Base-by-base conservation (phyloP, 2,113 vertebrate genomes). In the Dermatemys mawii region DNA sequence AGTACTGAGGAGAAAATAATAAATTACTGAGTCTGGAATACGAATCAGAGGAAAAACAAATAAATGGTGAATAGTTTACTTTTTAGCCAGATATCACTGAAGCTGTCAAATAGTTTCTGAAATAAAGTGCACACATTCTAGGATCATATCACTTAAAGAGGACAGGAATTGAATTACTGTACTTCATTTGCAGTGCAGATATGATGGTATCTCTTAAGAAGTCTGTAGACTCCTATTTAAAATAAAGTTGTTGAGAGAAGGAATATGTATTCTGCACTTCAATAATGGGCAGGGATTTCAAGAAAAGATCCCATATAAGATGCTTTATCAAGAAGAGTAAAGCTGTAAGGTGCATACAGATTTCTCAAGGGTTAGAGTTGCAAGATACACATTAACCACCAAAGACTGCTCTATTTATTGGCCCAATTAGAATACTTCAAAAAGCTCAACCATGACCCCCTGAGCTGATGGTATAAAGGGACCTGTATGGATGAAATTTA, bases 151-250 rank as follows among this genome's bases (percentile, higher is more conserved):
- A 2, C 32, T 67, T 75, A 12, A 38, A 11, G 53, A 63, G 13
- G 11, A 35, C 1, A 54, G 0, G 0, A 2, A 48, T 73, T 51
- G 70, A 83, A 63, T 60, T 32, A 22, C 3, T 80, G 1, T 46
- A 11, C n/a, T 70, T 70, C 67, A n/a, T 86, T 78, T 57, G 53
- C 26, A 24, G 9, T 70, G 21, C n/a, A 38, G 57, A 32, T 60
- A 70, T 41, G 35, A 70, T 70, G 67, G n/a, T 24, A n/a, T 21
- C n/a, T 38, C n/a, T 22, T 22, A 22, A 38, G 67, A 38, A 16
- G 14, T 60, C 29, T 35, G 57, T 32, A 35, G 29, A 60, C 5
- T 60, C 27, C 19, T 41, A 21, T 67, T 67, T 67, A 35, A 73
- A 73, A 73, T 75, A 24, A 75, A 44, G 38, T 44, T 44, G 11